Conservation (phyloP, 2,888 invertebrate species). For the Volucella bombylans region DNA sequence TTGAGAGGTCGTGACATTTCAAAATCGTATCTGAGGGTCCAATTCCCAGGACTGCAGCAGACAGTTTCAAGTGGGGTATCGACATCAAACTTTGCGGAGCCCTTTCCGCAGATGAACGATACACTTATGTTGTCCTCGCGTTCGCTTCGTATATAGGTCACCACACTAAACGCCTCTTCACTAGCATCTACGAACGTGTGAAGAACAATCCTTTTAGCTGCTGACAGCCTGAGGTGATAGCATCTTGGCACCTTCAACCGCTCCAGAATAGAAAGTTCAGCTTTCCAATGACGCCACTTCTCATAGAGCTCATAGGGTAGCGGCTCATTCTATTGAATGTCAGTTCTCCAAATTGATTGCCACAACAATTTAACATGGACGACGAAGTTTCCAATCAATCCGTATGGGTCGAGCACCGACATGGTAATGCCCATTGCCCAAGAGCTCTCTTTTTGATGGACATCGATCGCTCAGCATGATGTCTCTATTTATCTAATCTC, state of each 20-base stretch:
- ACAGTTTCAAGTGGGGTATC: slow-evolving; percentile 5
- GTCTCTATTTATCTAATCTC: background rate
- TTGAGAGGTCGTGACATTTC: no score
- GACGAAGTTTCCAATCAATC: background rate
- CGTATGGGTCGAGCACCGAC: background rate
- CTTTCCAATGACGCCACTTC: slow-evolving; percentile 6
- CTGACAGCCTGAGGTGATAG: background rate
- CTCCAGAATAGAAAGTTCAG: slow-evolving; percentile 4
- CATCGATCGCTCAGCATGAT: background rate
- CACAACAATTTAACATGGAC: no score
- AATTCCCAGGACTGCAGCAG: slow-evolving; percentile 12
- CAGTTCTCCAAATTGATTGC: slow-evolving; percentile 1
- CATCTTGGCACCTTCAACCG: no score
- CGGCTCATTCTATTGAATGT: background rate
- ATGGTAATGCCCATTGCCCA: background rate
- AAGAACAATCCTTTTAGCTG: background rate
- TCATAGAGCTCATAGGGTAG: slow-evolving; percentile 14
- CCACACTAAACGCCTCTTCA: background rate
- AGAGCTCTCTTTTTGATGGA: background rate
- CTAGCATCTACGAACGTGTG: slow-evolving; percentile 1
- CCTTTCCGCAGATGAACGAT: slow-evolving; percentile 6
- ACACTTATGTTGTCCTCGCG: background rate
- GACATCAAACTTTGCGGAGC: background rate
- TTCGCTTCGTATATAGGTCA: background rate
- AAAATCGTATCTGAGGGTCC: background rate